phyloP scores from a whole-genome alignment of 2,797 vertebrate species.

The Huso huso region DNA sequence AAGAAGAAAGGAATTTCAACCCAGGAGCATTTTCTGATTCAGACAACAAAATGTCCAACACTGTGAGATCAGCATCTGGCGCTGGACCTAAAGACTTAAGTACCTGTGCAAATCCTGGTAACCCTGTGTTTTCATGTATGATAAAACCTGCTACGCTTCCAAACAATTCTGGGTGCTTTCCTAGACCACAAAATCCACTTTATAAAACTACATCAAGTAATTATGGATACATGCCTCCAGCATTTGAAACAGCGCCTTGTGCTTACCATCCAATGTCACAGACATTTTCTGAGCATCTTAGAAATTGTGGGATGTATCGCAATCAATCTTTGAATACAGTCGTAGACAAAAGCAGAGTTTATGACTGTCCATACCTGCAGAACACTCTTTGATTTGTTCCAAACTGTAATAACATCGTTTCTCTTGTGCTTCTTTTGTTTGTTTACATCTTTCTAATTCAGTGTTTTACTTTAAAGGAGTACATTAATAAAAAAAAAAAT shows the following conservation, averaged over 20 bases:
- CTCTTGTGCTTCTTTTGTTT: no score
- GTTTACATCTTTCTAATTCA: no score
- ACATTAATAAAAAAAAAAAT: no score
- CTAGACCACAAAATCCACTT: conserved; percentile 40
- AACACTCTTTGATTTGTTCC: conserved; percentile 31
- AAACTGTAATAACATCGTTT: no score
- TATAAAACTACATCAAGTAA: conserved; percentile 44
- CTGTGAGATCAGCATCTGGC: background rate
- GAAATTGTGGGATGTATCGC: conserved; percentile 33
- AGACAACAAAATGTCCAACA: background rate
- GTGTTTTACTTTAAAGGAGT: no score
- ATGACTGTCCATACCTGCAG: conserved; percentile 39
- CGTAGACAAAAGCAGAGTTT: conserved; percentile 37
- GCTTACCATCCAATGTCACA: conserved; percentile 34
- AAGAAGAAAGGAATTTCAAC: background rate
- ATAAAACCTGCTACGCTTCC: conserved; percentile 29
- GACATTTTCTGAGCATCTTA: conserved; percentile 36
- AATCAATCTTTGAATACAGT: conserved; percentile 37
- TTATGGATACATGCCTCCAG: conserved; percentile 36
- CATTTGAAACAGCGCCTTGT: conserved; percentile 33
- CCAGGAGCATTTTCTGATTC: background rate
- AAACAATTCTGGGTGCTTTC: conserved; percentile 22
- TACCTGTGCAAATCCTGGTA: conserved; percentile 42
- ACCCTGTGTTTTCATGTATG: conserved; percentile 52
- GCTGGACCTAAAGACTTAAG: conserved; percentile 3